These are phyloP conservation scores for Pyrgilauda ruficollis DNA, from an alignment of 2,113 vertebrate genomes.

Conservation along the genomic window DNA sequence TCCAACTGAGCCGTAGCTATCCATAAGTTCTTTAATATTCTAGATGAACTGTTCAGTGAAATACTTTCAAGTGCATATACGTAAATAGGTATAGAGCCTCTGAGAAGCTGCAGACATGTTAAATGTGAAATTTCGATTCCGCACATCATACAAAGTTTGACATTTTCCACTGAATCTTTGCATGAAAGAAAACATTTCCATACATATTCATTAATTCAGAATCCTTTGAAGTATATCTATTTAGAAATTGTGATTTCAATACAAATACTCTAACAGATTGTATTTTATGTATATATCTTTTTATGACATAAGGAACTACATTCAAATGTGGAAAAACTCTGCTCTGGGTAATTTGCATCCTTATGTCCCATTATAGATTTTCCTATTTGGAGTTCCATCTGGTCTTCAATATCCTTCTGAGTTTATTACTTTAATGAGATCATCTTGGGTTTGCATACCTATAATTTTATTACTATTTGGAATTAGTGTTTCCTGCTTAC, in stretches of 20 bases:
- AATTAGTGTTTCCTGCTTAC: slow-evolving; percentile 50
- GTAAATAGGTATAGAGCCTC: not conserved
- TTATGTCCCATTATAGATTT: slow-evolving; percentile 72
- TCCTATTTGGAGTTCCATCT: slow-evolving; percentile 77
- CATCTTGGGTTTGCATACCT: slow-evolving; percentile 63
- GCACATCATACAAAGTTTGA: not conserved
- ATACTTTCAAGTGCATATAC: not conserved
- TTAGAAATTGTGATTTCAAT: slow-evolving; percentile 66
- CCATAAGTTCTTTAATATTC: not conserved
- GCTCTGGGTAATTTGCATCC: slow-evolving; percentile 73
- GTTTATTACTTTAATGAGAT: slow-evolving; percentile 74
- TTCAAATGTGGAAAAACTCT: slow-evolving; percentile 71
- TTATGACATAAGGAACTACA: slow-evolving; percentile 70
- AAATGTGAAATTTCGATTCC: slow-evolving; percentile 25
- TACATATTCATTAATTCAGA: slow-evolving; percentile 51
- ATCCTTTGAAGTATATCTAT: slow-evolving; percentile 22
- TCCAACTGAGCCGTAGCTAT: not conserved
- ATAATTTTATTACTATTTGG: slow-evolving; percentile 63
- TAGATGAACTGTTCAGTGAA: not conserved
- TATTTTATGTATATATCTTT: slow-evolving; percentile 74
- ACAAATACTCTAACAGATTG: slow-evolving; percentile 76
- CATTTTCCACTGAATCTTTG: slow-evolving; percentile 28
- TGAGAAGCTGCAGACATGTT: not conserved
- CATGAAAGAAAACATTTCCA: slow-evolving; percentile 35
- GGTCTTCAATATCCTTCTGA: slow-evolving; percentile 63